phyloP scores from a whole-genome alignment of 2,888 invertebrate species.

The Neelides folsomi region DNA sequence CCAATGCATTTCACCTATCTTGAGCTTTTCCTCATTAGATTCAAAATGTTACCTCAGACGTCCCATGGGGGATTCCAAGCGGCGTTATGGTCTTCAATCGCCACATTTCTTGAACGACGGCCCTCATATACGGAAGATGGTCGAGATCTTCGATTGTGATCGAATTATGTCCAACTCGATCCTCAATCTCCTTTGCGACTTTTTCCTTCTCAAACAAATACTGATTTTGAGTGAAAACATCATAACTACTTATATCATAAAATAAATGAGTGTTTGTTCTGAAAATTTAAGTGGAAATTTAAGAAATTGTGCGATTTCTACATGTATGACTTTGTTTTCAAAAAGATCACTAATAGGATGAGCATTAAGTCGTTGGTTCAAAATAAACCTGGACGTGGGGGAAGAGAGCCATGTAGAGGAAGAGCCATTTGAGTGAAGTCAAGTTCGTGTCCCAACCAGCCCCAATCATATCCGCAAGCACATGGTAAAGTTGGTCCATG shows the following conservation, averaged over 20 bases:
- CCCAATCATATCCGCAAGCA: slow-evolving; percentile 69
- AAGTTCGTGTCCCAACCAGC: slow-evolving; percentile 74
- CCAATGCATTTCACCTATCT: too few relatives aligned
- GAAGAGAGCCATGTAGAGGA: slow-evolving; percentile 60
- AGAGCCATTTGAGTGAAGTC: slow-evolving; percentile 65
- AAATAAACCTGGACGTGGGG: slow-evolving; percentile 48
- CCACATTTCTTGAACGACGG: slow-evolving; percentile 64
- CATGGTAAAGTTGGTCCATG: slow-evolving; percentile 55
- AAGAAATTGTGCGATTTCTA: too few relatives aligned
- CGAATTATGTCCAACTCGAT: slow-evolving; percentile 28
- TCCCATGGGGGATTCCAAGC: slow-evolving; percentile 71
- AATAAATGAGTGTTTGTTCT: too few relatives aligned
- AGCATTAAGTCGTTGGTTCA: slow-evolving; percentile 14
- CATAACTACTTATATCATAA: too few relatives aligned
- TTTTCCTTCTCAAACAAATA: slow-evolving; percentile 43
- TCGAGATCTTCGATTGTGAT: slow-evolving; percentile 45
- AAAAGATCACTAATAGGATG: not conserved
- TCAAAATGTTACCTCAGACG: slow-evolving; percentile 40
- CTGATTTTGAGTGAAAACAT: too few relatives aligned
- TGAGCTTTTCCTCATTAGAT: slow-evolving; percentile 9
- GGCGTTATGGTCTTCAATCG: slow-evolving; percentile 67
- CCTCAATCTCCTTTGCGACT: slow-evolving; percentile 47
- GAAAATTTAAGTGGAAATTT: too few relatives aligned
- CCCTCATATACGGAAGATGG: slow-evolving; percentile 50
- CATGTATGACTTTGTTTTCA: too few relatives aligned